These are phyloP conservation scores for Macheiramphus alcinus DNA, from an alignment of 2,113 vertebrate genomes.

Conservation along the genomic window DNA sequence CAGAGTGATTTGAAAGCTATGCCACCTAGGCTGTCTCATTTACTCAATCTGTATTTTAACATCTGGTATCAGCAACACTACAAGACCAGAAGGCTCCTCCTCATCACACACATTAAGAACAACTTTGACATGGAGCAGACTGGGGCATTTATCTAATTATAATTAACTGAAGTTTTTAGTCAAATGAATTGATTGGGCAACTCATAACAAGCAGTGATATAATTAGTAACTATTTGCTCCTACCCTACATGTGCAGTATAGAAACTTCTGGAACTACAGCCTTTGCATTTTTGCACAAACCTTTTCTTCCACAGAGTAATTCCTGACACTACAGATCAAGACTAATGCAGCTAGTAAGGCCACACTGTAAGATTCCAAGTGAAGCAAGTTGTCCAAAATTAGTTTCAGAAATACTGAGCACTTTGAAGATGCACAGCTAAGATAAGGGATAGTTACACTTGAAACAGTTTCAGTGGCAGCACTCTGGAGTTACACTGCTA, in stretches of 20 bases:
- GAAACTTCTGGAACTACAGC: not conserved
- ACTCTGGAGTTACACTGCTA: not conserved
- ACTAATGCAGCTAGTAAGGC: not conserved
- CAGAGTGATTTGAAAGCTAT: not conserved
- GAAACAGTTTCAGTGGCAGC: not conserved
- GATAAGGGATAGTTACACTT: not conserved
- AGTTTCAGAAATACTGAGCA: not conserved
- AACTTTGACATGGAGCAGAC: not conserved
- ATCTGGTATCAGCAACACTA: not conserved
- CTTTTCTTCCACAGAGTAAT: not conserved
- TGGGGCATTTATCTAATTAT: not conserved
- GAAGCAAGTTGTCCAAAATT: not conserved
- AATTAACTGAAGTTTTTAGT: not conserved
- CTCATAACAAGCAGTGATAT: not conserved
- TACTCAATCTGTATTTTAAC: not conserved
- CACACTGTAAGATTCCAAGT: not conserved
- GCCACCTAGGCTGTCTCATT: not conserved
- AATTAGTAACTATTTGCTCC: not conserved
- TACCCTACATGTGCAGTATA: not conserved
- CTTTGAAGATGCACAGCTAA: not conserved
- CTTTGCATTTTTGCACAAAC: fast-evolving
- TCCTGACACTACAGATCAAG: not conserved
- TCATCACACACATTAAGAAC: not conserved
- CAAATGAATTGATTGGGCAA: fast-evolving
- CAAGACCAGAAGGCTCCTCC: not conserved